Percentiles rank a stretch among this genome's conserved stretches.
phyloP scores from a whole-genome alignment of 2,113 vertebrate species.

The Salvelinus fontinalis region DNA sequence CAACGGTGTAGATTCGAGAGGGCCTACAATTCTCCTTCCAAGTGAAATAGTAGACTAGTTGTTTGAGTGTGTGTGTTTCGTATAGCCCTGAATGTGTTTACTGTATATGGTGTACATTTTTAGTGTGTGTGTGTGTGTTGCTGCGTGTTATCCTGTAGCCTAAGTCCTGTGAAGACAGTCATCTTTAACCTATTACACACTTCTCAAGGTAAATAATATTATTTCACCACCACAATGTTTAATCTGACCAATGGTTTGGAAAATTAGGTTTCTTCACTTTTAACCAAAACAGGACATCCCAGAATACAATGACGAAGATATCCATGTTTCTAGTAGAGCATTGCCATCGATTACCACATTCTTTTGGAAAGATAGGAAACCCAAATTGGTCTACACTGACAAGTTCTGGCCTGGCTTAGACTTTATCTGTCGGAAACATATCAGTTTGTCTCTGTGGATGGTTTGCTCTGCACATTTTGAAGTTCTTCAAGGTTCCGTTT shows the following conservation, averaged over 20 bases:
- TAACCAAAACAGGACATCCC: slow-evolving; percentile 5
- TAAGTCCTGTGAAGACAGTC: background rate
- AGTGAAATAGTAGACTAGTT: background rate
- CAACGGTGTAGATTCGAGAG: background rate
- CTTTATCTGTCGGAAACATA: no score
- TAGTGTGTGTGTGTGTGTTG: background rate
- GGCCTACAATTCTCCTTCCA: background rate
- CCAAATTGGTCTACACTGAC: no score
- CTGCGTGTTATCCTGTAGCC: background rate
- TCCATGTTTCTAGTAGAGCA: background rate
- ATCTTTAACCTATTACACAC: slow-evolving; percentile 2
- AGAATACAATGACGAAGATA: background rate
- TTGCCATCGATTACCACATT: no score
- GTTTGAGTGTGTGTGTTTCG: background rate
- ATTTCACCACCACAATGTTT: background rate
- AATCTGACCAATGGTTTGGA: slow-evolving; percentile 6
- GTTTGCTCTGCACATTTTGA: no score
- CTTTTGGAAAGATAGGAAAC: no score
- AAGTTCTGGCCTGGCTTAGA: no score
- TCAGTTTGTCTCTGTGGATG: no score
- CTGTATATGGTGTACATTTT: background rate
- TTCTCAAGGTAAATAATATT: background rate
- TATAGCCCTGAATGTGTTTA: background rate
- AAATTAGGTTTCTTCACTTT: background rate
- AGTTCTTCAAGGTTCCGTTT: no score